phyloP scores from a whole-genome alignment of 2,113 vertebrate species.

The Thermophis baileyi region DNA sequence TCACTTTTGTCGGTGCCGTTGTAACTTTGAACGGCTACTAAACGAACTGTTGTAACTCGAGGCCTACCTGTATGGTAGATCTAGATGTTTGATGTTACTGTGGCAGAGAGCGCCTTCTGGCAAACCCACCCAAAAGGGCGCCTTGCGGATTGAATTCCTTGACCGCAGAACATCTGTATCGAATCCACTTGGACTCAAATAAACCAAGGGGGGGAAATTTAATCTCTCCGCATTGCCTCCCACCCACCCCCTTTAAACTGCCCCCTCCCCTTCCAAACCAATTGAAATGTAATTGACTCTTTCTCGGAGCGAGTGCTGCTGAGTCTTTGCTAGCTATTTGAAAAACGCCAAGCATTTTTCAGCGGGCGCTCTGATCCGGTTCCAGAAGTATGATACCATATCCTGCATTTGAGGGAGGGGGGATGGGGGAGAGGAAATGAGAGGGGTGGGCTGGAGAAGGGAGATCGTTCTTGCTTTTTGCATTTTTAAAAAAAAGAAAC shows the following conservation, averaged over 20 bases:
- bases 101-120: neutral
- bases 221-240: neutral
- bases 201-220: neutral
- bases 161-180: neutral
- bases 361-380: neutral
- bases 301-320: slow-evolving; percentile 3
- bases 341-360: neutral
- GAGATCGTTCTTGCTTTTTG: neutral
- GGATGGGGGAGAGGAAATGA: no score
- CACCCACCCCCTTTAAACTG: neutral
- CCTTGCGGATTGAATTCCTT: slow-evolving; percentile 14
- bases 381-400: neutral
- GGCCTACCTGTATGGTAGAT: neutral
- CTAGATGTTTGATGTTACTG: neutral
- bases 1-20: no score
- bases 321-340: neutral
- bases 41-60: no score
- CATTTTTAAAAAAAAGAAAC: neutral
- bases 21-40: no score
- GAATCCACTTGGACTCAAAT: neutral
- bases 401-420: neutral
- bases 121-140: slow-evolving; percentile 12
- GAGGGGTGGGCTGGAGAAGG: neutral
- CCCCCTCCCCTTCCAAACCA: slow-evolving; percentile 10
- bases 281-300: slow-evolving; percentile 23